Evolutionary conservation across 2,113 vertebrate genomes (phyloP), one percentile per base, ranked within the genome.

Genomic region (Entomyzon cyanotis): DNA sequence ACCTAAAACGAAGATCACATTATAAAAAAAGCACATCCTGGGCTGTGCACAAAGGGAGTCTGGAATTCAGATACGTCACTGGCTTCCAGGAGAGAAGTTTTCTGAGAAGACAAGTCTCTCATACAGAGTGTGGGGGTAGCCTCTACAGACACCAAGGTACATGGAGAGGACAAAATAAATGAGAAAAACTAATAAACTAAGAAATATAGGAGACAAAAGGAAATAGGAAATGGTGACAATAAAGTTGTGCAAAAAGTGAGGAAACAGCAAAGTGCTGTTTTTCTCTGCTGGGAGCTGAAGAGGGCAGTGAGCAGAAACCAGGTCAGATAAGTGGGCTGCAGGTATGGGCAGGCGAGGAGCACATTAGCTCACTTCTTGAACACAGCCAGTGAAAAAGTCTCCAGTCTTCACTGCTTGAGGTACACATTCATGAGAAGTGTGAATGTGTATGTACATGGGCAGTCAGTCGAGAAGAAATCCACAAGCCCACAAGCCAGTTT

Each of bases 401-500:
- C 59, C n/a, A 50, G 50, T 35, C 27, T 59, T 88, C 59, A 39
- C 5, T 63, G 22, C 41, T 76, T 80, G 56, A 95, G 33, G 49
- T 59, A 44, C 23, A 27, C 16, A 81, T n/a, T 6, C 42, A 70
- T 42, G 33, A 77, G 46, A 77, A 77, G 21, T 39, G 69, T 81
- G 86, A 74, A 56, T 49, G 15, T 62, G 23, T 39, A 37, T 59
- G 35, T 20, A 46, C 47, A 47, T 18, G 86, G 44, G 83, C 37
- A 90, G 68, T 55, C 71, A 68, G 31, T 24, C 70, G 60, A 95
- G 64, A 94, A 84, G 64, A 89, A 90, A 69, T 11, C 20, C 71
- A 73, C 39, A 88, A 68, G 49, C 77, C 74, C 84, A 91, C 74
- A 81, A 90, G 79, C 60, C 71, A 87, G 33, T 46, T 86, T 81